Evolutionary conservation across 30 jellyfish, hydroid and myxozoan species (phyloP), one percentile per base, ranked within the genome.

Genomic region (Mastigias papua): DNA sequence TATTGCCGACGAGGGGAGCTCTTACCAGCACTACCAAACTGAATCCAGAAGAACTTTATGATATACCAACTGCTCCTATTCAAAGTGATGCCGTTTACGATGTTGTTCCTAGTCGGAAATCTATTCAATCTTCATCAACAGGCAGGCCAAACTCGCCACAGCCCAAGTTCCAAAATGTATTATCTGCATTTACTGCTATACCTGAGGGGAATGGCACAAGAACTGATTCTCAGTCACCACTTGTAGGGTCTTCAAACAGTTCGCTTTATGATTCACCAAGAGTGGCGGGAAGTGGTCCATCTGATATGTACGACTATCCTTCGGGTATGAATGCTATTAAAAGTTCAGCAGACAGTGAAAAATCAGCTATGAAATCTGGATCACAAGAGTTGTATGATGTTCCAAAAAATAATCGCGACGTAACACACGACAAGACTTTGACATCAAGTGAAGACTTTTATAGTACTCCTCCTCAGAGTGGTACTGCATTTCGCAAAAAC

Each of bases 221-320:
- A 6, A 20, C 74, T 1, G 42, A 23, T 23, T 13, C 35, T 3
- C 30, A 17, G 29, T 17, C 26, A 11, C 30, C 11, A 58, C 70
- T n/a, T 13, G 26, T 19, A 23, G 17, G 30, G 42, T 27, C 74
- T 20, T 63, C 76, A 33, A 22, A 23, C 57, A 13, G 16, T 58
- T 20, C n/a, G 16, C 50, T 90, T 69, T 81, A 81, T 69, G 97
- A 90, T 57, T 42, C 82, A 42, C 93, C 98, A 48, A 90, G 46
- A 69, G 27, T 73, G 21, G 17, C 7, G 19, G 66, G 83, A 22
- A 31, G 42, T 37, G 46, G 8, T 6, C 22, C 34, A n/a, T 26
- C 29, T 27, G 93, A 84, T 13, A 19, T 73, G 27, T 72, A 86
- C 35, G 89, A 73, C 62, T 61, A 34, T 37, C 83, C 69, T 9